Conservation (phyloP, 2,797 vertebrate genomes). For the Furcifer pardalis region DNA sequence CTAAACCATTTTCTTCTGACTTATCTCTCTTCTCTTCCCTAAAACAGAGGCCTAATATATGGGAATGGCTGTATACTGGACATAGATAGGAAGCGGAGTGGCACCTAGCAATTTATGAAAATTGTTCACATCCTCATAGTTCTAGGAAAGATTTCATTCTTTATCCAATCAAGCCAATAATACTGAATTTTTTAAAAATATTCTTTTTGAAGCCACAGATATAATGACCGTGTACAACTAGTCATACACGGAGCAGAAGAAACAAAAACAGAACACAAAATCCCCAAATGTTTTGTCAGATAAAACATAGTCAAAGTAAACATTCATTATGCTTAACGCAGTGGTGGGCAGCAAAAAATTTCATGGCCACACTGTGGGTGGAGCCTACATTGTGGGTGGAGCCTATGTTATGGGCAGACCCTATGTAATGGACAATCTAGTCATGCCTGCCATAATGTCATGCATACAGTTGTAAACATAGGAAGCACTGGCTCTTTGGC, state of each 20-base stretch:
- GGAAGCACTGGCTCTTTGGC: too few species aligned
- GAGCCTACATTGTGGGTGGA: too few species aligned
- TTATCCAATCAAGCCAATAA: background rate
- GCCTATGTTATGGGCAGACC: too few species aligned
- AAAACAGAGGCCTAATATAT: constrained; percentile 48
- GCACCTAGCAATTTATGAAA: background rate
- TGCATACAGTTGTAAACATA: too few species aligned
- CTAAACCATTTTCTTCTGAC: constrained; percentile 59
- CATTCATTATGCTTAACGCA: too few species aligned
- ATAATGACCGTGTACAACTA: background rate
- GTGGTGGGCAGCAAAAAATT: too few species aligned
- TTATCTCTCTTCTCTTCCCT: constrained; percentile 51
- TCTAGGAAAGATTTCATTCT: background rate
- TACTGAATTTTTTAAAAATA: background rate
- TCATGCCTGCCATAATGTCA: too few species aligned
- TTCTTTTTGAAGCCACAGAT: background rate
- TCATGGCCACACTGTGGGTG: too few species aligned
- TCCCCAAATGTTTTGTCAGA: background rate
- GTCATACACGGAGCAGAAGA: background rate
- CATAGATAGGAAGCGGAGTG: background rate
- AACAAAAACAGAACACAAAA: too few species aligned
- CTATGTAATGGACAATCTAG: too few species aligned
- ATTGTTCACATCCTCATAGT: background rate
- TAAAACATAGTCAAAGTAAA: background rate
- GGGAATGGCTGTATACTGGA: background rate